A percentile compares a stretch with the other conserved stretches of the same genome.
Conservation (phyloP, 2,797 vertebrate species). For the Urosaurus nigricauda region DNA sequence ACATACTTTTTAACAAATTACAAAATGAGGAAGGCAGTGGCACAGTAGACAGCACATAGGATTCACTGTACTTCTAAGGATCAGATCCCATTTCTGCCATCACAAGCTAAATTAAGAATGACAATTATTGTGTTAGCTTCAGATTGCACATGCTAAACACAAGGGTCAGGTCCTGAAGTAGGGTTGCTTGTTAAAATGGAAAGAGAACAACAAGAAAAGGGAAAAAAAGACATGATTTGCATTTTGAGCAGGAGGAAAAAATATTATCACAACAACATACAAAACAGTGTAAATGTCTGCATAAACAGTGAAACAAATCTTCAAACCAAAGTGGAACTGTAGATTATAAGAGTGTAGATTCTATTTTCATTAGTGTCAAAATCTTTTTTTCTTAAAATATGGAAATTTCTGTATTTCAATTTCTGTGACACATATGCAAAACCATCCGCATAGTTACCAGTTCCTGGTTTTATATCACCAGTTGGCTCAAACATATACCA, state of each 20-base stretch:
- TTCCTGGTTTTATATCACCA: neutral
- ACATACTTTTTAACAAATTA: conserved; percentile 34
- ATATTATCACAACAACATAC: conserved; percentile 59
- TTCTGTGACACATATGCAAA: conserved; percentile 9
- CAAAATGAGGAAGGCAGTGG: conserved; percentile 54
- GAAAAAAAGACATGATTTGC: conserved; percentile 56
- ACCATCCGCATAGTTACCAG: neutral
- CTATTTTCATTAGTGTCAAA: conserved; percentile 38
- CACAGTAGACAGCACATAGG: conserved; percentile 33
- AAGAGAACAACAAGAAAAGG: conserved; percentile 43
- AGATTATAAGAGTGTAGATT: conserved; percentile 49
- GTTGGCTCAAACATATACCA: neutral
- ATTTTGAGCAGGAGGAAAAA: conserved; percentile 58
- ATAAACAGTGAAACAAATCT: conserved; percentile 45
- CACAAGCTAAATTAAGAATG: conserved; percentile 60
- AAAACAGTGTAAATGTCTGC: conserved; percentile 56
- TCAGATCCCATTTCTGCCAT: conserved; percentile 62
- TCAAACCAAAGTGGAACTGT: conserved; percentile 50
- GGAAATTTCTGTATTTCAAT: conserved; percentile 43
- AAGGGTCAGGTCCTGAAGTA: conserved; percentile 44
- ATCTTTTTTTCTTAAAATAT: conserved; percentile 34
- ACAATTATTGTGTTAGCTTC: conserved; percentile 58
- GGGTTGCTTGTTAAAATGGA: conserved; percentile 53
- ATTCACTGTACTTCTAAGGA: conserved; percentile 44
- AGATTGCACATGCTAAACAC: conserved; percentile 64